Evolutionary conservation across 2,113 vertebrate species (phyloP).

Genomic region (Chaenocephalus aceratus): DNA sequence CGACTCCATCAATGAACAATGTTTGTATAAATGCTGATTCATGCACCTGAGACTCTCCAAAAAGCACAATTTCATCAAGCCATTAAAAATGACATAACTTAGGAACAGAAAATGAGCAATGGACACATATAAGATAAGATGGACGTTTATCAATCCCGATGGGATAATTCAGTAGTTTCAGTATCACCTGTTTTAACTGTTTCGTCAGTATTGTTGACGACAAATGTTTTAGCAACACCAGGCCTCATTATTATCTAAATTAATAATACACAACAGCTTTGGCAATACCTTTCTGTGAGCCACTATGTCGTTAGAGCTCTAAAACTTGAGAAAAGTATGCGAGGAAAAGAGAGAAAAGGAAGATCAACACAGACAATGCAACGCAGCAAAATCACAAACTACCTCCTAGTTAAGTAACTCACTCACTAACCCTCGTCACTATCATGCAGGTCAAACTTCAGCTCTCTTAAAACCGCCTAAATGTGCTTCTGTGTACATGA

Average conservation of each 20-base stretch:
- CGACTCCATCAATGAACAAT: background rate
- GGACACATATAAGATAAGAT: too few species aligned
- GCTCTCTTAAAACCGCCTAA: conserved; percentile 18
- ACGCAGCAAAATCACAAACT: conserved; percentile 26
- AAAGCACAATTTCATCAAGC: background rate
- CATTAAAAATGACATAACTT: background rate
- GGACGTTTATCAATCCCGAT: too few species aligned
- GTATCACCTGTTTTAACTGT: background rate
- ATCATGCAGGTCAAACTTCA: conserved; percentile 61
- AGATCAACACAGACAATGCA: background rate
- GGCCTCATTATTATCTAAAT: background rate
- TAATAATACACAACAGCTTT: background rate
- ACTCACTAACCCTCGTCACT: conserved; percentile 25
- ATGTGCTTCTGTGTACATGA: conserved; percentile 36
- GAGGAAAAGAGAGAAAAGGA: background rate
- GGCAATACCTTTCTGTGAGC: background rate
- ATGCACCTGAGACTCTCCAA: background rate
- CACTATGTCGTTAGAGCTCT: background rate
- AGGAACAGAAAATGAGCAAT: background rate
- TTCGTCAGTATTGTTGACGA: too few species aligned
- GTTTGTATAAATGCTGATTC: background rate
- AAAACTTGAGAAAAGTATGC: conserved; percentile 2
- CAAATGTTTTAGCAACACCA: background rate
- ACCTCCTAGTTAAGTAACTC: conserved; percentile 53
- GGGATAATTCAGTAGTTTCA: too few species aligned